Evolutionary conservation across 2,888 invertebrate genomes (phyloP).

Genomic region (Pseudanteris insignis): DNA sequence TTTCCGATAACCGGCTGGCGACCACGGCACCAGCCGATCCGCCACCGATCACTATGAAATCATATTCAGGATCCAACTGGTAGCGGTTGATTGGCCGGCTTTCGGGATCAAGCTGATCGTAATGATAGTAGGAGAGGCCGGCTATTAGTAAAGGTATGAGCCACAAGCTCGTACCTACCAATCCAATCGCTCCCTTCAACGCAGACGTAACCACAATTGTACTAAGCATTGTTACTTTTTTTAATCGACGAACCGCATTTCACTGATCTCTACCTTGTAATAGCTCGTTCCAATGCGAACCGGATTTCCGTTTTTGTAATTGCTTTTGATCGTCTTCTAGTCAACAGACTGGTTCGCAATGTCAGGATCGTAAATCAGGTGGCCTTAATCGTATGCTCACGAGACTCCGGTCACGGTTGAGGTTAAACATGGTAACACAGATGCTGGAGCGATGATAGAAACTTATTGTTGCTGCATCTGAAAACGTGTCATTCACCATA

Average conservation of each 20-base stretch:
- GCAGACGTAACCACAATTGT: conserved; percentile 81
- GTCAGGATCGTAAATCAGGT: conserved; percentile 47
- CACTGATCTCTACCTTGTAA: conserved; percentile 9
- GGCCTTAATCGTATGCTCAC: conserved; percentile 50
- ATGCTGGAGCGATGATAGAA: conserved; percentile 11
- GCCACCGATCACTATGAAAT: conserved; percentile 85
- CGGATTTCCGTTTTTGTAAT: conserved; percentile 1
- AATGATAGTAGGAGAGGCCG: conserved; percentile 82
- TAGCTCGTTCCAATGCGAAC: conserved; percentile 3
- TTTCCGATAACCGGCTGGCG: conserved; percentile 82
- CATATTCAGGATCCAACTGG: conserved; percentile 78
- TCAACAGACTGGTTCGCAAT: conserved; percentile 12
- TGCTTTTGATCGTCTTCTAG: conserved; percentile 16
- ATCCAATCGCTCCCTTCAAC: conserved; percentile 77
- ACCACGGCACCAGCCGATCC: conserved; percentile 92
- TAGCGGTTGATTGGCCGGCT: conserved; percentile 77
- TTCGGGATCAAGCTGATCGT: conserved; percentile 84
- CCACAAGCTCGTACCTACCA: conserved; percentile 83
- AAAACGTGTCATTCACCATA: too few relatives aligned
- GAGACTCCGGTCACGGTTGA: conserved; percentile 47
- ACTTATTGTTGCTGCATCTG: conserved; percentile 19
- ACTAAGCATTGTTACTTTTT: conserved; percentile 75
- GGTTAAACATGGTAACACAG: conserved; percentile 48
- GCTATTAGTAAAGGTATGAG: conserved; percentile 84
- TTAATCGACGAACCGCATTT: conserved; percentile 25